Base-by-base conservation (phyloP, 2,113 vertebrate species). In the Bucco capensis region DNA sequence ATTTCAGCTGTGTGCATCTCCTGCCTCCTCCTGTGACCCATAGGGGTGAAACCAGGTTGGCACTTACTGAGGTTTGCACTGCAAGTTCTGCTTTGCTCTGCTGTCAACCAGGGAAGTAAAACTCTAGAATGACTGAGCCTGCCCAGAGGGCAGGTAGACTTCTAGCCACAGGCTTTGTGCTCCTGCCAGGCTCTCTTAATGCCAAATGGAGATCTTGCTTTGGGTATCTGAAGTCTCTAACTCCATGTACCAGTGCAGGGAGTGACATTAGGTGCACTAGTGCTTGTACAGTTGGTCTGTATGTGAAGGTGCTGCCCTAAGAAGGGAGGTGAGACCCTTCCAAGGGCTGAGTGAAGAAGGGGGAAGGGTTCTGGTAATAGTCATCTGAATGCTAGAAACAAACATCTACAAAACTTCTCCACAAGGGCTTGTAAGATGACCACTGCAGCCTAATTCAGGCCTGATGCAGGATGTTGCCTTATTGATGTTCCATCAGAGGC, bases 341-440 rank as follows among this genome's bases (percentile, higher is more conserved):
- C 30, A 46, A 12, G 42, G 13, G 46, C 28, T 30, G 64, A 38
- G 37, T 64, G 62, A 31, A 58, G 35, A 50, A 70, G 19, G 4
- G 3, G 10, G 46, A n/a, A 14, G 6, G 5, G 12, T 80, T 88
- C 53, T 58, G 17, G 30, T 21, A 19, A n/a, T 46, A 40, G 10
- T n/a, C 54, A 16, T 88, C 91, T 80, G 83, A 94, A 88, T 77
- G 33, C 31, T 93, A 85, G 88, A 90, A 93, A 71, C 33, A 69
- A 88, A 21, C 18, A 6, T 18, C 66, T 64, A 62, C 79, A 79
- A 66, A 80, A 77, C 74, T 88, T 82, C 82, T 94, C 86, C 28
- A 66, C 69, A 85, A 91, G 80, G 73, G 60, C 64, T 89, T 49
- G 38, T 78, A 46, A 78, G 3, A 5, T 25, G 57, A 66, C 77